These are phyloP conservation scores for Drosophila mulleri DNA, from an alignment of 2,888 invertebrate species.

Conservation along the genomic window DNA sequence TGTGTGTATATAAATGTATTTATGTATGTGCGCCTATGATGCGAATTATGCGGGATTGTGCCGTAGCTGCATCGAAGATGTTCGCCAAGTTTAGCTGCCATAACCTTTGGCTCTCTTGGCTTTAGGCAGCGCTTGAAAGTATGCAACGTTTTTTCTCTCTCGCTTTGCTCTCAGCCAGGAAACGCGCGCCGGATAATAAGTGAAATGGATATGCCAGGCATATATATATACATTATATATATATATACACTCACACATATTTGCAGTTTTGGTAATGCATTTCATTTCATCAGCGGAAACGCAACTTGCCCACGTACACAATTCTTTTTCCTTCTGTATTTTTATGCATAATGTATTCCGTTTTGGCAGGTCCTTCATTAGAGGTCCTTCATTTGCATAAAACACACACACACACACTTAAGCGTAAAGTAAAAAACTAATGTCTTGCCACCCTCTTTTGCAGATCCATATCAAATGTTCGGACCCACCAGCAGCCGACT, in stretches of 20 bases:
- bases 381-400: conserved; percentile 65
- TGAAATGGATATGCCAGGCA: conserved; percentile 69
- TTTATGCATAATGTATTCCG: conserved; percentile 61
- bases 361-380: conserved; percentile 72
- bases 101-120: conserved; percentile 46
- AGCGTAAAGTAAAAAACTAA: conserved; percentile 35
- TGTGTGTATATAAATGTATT: neutral
- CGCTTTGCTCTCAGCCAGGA: conserved; percentile 47
- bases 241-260: neutral
- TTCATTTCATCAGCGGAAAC: conserved; percentile 78
- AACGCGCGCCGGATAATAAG: conserved; percentile 74
- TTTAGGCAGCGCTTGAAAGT: conserved; percentile 29
- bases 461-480: conserved; percentile 99
- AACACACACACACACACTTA: conserved; percentile 28
- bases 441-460: conserved; percentile 56
- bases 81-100: neutral
- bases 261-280: conserved; percentile 73
- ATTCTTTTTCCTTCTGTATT: conserved; percentile 13
- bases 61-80: conserved; percentile 31
- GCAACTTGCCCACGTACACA: conserved; percentile 61
- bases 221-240: neutral
- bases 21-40: conserved; percentile 31
- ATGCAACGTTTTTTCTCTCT: conserved; percentile 32
- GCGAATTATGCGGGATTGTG: conserved; percentile 61
- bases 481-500: conserved; percentile 98